Conservation (phyloP, 2,797 vertebrate genomes). For the Falco naumanni region DNA sequence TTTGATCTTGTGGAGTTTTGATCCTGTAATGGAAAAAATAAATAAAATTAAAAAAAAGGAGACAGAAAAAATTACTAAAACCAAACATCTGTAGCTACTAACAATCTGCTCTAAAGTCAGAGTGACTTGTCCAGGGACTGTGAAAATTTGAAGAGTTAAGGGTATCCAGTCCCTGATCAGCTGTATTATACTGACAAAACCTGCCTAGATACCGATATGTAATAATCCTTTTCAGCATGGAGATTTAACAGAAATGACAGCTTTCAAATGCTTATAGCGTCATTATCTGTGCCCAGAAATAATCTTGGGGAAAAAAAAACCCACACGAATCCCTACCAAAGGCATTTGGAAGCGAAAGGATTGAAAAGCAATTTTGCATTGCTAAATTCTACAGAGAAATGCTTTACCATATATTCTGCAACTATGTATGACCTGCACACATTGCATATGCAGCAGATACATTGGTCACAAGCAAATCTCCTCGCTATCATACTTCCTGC, state of each 20-base stretch:
- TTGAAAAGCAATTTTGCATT: neutral
- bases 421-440: neutral
- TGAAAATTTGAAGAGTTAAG: neutral
- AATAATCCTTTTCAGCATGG: slow-evolving; percentile 22
- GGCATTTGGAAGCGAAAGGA: neutral
- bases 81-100: neutral
- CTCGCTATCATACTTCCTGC: neutral
- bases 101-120: neutral
- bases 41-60: neutral
- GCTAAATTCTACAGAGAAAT: neutral
- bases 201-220: neutral
- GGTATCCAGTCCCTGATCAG: neutral
- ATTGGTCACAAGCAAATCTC: neutral
- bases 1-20: no score
- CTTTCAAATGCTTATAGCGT: slow-evolving; percentile 29
- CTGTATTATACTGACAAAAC: slow-evolving; percentile 12
- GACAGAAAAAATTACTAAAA: neutral
- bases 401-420: neutral
- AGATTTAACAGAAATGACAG: slow-evolving; percentile 41
- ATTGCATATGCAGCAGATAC: neutral
- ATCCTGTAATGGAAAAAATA: neutral
- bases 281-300: slow-evolving; percentile 28
- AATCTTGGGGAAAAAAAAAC: neutral
- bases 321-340: neutral
- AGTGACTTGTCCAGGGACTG: neutral